These are phyloP conservation scores for Orthosia cruda DNA, from an alignment of 2,888 invertebrate species.

Conservation along the genomic window DNA sequence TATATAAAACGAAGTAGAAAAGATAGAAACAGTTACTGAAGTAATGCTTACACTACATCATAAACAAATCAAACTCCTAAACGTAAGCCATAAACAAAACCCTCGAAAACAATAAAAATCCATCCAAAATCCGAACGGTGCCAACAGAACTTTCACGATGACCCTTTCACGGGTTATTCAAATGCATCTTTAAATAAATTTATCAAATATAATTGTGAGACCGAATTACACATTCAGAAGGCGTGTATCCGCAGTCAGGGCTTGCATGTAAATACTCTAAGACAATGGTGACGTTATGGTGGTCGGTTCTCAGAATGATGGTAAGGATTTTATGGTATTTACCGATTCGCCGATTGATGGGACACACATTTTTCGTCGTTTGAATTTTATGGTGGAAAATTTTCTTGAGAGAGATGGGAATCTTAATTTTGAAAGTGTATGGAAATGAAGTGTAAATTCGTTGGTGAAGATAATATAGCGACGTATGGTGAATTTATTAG, in stretches of 20 bases:
- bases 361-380: constrained; percentile 76
- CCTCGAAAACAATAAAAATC: constrained; percentile 46
- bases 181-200: constrained; percentile 89
- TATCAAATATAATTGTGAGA: constrained; percentile 92
- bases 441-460: constrained; percentile 5
- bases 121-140: constrained; percentile 56
- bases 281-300: constrained; percentile 90
- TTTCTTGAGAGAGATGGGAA: constrained; percentile 36
- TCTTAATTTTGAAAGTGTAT: constrained; percentile 19
- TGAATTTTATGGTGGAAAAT: constrained; percentile 63
- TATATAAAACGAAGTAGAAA: background rate
- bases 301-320: constrained; percentile 90
- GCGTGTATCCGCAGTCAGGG: constrained; percentile 88
- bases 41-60: constrained; percentile 7
- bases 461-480: background rate
- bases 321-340: constrained; percentile 87
- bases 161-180: constrained; percentile 88
- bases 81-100: constrained; percentile 26
- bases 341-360: constrained; percentile 84
- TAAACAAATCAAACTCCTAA: constrained; percentile 20
- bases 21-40: background rate
- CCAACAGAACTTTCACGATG: constrained; percentile 81
- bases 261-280: constrained; percentile 87
- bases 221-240: constrained; percentile 88
- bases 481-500: background rate